phyloP scores from a whole-genome alignment of 2,797 vertebrate species.

The Petrocephalus sullivani region DNA sequence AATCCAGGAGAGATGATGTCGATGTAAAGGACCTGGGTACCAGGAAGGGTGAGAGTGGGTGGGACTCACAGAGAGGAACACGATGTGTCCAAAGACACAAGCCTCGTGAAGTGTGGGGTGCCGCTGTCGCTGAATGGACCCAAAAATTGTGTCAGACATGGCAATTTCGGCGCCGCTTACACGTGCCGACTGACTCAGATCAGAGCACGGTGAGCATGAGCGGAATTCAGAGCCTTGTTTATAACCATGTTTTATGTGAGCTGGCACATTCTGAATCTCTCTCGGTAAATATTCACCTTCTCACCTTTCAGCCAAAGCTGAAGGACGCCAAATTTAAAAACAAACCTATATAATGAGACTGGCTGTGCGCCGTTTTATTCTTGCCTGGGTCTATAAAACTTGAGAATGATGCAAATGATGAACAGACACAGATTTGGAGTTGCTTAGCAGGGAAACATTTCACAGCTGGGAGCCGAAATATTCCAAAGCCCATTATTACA shows the following conservation, averaged over 20 bases:
- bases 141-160: background rate
- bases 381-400: background rate
- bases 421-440: background rate
- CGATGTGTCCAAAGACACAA: background rate
- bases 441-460: background rate
- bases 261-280: background rate
- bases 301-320: background rate
- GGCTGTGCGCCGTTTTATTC: background rate
- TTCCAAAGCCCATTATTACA: background rate
- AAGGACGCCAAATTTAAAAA: background rate
- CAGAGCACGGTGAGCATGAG: background rate
- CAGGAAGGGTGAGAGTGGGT: background rate
- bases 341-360: background rate
- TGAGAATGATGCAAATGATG: background rate
- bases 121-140: background rate
- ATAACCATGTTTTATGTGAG: background rate
- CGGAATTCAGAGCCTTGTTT: background rate
- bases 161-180: background rate
- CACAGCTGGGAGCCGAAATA: background rate
- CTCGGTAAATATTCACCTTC: background rate
- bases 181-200: background rate
- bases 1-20: slow-evolving; percentile 44
- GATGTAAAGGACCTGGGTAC: background rate
- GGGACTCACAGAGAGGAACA: background rate
- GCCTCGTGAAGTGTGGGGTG: background rate